Conservation (phyloP, 2,113 vertebrate species). For the Petroica traversi region DNA sequence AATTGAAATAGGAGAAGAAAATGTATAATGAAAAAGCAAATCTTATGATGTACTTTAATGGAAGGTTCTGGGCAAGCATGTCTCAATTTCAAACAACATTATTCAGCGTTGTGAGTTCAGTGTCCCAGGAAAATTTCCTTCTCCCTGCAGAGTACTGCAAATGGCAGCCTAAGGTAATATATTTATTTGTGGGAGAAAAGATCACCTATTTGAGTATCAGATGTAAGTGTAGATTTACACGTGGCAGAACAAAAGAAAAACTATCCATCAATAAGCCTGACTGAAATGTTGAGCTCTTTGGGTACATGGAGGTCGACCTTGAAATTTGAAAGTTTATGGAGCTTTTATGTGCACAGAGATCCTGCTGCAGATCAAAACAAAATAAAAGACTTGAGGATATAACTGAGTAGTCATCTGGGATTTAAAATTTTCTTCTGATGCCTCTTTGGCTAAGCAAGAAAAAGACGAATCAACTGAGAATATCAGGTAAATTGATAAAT, state of each 20-base stretch:
- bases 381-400: not conserved
- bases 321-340: not conserved
- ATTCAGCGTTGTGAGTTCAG: not conserved
- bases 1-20: not conserved
- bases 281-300: not conserved
- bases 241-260: not conserved
- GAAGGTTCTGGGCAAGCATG: not conserved
- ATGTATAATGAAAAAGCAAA: not conserved
- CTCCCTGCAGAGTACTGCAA: not conserved
- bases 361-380: not conserved
- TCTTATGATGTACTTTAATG: not conserved
- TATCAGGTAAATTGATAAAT: not conserved
- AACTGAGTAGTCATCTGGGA: not conserved
- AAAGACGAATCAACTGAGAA: not conserved
- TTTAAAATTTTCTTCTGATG: not conserved
- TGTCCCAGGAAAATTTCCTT: not conserved
- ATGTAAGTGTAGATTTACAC: not conserved
- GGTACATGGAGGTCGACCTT: not conserved
- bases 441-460: not conserved
- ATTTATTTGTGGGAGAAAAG: not conserved
- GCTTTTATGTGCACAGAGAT: not conserved
- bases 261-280: not conserved
- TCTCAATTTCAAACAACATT: not conserved
- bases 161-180: not conserved
- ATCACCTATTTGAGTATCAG: not conserved